Conservation (phyloP, 2,113 vertebrate genomes). For the Dipodomys stephensi region DNA sequence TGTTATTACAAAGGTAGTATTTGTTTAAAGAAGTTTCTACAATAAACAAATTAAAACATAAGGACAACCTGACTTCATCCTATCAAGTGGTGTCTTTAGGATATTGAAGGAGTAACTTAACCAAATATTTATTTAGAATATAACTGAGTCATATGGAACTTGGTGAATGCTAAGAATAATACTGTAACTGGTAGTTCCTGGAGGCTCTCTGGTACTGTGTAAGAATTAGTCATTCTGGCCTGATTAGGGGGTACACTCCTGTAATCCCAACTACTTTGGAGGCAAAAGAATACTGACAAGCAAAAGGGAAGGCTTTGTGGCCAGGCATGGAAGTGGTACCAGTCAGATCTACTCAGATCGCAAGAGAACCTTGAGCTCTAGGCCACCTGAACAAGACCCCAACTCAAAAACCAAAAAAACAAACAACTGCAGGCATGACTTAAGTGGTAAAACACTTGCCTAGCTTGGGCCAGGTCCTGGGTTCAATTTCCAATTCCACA, state of each 20-base stretch:
- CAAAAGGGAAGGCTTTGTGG: too few relatives aligned
- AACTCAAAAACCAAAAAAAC: too few relatives aligned
- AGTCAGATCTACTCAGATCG: too few relatives aligned
- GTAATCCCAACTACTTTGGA: too few relatives aligned
- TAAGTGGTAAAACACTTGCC: neutral
- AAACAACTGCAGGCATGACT: neutral
- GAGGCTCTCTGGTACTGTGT: neutral
- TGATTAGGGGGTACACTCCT: too few relatives aligned
- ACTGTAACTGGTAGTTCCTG: neutral
- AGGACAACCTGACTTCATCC: neutral
- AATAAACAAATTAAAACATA: constrained; percentile 21
- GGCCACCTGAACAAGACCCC: too few relatives aligned
- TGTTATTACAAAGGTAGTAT: neutral
- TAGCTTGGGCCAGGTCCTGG: neutral
- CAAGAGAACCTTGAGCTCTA: too few relatives aligned
- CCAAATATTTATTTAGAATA: neutral
- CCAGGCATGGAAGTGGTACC: too few relatives aligned
- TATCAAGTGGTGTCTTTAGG: neutral
- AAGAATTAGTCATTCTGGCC: neutral
- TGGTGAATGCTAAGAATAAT: neutral
- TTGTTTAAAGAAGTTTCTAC: neutral
- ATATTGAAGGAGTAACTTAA: neutral
- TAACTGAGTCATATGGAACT: neutral
- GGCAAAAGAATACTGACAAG: too few relatives aligned
- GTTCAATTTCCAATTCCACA: neutral